Percentiles rank a stretch among this genome's conserved stretches.
Evolutionary conservation across 2,888 invertebrate species (phyloP).

Genomic region (Melanostoma mellinum): DNA sequence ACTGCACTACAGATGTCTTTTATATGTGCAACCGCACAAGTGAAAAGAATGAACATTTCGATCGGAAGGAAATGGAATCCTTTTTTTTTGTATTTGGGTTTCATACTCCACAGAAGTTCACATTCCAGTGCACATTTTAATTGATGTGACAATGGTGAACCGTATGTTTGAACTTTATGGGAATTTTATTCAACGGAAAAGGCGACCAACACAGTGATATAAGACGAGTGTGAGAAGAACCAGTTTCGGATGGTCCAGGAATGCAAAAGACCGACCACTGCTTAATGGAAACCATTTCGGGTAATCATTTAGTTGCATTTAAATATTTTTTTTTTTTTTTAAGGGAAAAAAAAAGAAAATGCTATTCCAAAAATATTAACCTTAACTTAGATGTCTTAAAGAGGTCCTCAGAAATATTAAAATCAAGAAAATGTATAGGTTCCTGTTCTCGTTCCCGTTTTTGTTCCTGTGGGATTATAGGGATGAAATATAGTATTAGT

Average conservation of each 20-base stretch:
- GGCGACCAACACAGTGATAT: neutral
- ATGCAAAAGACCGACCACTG: constrained; percentile 8
- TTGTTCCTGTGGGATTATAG: too few relatives aligned
- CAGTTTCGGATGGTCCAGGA: constrained; percentile 12
- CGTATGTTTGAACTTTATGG: constrained; percentile 65
- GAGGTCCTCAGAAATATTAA: too few relatives aligned
- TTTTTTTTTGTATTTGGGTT: constrained; percentile 35
- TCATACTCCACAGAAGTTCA: constrained; percentile 50
- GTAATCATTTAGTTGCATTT: constrained; percentile 1
- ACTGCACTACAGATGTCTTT: constrained; percentile 52
- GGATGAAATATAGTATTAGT: too few relatives aligned
- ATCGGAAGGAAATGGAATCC: constrained; percentile 66
- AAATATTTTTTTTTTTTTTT: too few relatives aligned
- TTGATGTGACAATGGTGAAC: constrained; percentile 71
- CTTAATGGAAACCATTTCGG: constrained; percentile 26
- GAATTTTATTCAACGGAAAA: constrained; percentile 64
- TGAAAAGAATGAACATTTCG: constrained; percentile 62
- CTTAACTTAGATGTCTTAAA: too few relatives aligned
- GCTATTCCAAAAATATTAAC: too few relatives aligned
- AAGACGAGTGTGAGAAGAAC: constrained; percentile 8
- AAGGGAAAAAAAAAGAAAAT: too few relatives aligned
- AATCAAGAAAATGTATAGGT: too few relatives aligned
- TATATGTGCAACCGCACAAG: constrained; percentile 49
- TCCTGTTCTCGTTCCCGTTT: too few relatives aligned
- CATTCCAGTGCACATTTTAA: constrained; percentile 72